phyloP scores from a whole-genome alignment of 2,113 vertebrate species.

The Pogonocichla stellata region DNA sequence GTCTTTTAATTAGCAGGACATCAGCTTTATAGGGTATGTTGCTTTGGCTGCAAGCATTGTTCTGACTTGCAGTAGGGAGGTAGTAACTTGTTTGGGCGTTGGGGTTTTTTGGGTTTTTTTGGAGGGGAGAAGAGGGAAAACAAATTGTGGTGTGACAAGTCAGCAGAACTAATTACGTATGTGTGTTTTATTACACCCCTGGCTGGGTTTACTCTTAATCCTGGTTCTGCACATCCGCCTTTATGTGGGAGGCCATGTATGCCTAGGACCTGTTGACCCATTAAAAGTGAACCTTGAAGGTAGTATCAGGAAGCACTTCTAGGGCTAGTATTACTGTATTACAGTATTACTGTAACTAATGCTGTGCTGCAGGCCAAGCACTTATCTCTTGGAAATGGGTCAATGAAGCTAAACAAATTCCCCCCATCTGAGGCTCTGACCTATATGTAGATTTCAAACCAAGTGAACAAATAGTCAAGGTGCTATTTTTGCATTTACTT shows the following conservation, averaged over 20 bases:
- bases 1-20: background rate
- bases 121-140: background rate
- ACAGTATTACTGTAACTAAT: background rate
- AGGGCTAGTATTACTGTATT: background rate
- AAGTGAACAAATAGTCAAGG: background rate
- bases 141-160: background rate
- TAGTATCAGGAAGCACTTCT: background rate
- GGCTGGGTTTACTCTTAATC: background rate
- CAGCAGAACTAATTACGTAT: background rate
- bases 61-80: background rate
- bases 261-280: background rate
- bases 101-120: background rate
- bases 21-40: background rate
- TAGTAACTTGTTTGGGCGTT: background rate
- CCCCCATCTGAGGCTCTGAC: background rate
- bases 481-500: constrained; percentile 52
- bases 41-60: background rate
- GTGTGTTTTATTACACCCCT: background rate
- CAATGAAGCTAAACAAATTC: constrained; percentile 25
- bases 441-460: constrained; percentile 17
- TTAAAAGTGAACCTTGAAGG: background rate
- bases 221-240: background rate
- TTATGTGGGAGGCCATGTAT: background rate
- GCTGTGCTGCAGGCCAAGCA: background rate
- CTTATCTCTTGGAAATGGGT: constrained; percentile 21